A percentile compares a stretch with the other conserved stretches of the same genome.
Conservation (phyloP, 2,797 vertebrate species). For the Peromyscus aztecus region DNA sequence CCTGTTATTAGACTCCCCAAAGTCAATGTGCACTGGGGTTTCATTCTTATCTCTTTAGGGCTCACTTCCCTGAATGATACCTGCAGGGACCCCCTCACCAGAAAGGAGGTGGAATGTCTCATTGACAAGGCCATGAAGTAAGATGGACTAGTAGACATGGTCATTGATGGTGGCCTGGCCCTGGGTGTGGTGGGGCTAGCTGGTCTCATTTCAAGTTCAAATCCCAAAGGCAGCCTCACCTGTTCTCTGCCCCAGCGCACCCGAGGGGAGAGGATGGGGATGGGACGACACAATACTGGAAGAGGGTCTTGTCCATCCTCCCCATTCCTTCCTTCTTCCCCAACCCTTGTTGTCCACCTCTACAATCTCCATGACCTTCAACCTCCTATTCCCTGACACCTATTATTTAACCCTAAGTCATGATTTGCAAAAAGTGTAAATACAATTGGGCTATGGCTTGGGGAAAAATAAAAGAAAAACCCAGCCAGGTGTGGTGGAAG, state of each 20-base stretch:
- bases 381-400: background rate
- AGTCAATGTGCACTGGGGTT: background rate
- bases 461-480: background rate
- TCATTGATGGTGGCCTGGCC: constrained; percentile 94
- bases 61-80: no score
- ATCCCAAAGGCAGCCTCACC: constrained; percentile 86
- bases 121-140: constrained; percentile 94
- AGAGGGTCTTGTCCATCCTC: background rate
- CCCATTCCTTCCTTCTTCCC: background rate
- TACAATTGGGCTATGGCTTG: constrained; percentile 69
- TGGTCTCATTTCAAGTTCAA: constrained; percentile 95
- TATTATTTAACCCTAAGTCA: constrained; percentile 23
- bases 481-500: background rate
- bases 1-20: background rate
- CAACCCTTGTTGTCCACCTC: background rate
- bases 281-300: background rate
- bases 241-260: background rate
- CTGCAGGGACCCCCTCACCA: constrained; percentile 59
- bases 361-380: background rate
- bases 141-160: constrained; percentile 96
- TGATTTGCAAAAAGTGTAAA: constrained; percentile 72
- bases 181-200: constrained; percentile 92
- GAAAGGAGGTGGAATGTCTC: constrained; percentile 93
- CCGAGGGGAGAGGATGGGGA: background rate
- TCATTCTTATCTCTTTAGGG: no score